Evolutionary conservation across 2,797 vertebrate genomes (phyloP).

Genomic region (Eulemur coronatus): DNA sequence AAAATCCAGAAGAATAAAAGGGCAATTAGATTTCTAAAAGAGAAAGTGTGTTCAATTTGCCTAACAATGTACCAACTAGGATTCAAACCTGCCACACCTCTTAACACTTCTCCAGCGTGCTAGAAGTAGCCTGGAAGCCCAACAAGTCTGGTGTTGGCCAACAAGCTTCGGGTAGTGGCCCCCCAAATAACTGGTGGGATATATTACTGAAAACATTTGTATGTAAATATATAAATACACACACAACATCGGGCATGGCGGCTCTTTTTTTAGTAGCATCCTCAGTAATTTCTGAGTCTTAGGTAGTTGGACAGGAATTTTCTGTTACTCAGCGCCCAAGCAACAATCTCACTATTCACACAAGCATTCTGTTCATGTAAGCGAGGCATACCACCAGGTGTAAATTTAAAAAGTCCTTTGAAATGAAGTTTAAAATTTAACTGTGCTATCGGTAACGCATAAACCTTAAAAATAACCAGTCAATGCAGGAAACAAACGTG

Average conservation of each 20-base stretch:
- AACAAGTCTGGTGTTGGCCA: not conserved
- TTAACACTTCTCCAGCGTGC: slow-evolving; percentile 31
- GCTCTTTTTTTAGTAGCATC: slow-evolving; percentile 7
- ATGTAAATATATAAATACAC: not conserved
- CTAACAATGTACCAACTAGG: slow-evolving; percentile 81
- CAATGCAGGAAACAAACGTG: not conserved
- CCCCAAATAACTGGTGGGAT: not conserved
- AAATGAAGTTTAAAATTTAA: slow-evolving; percentile 60
- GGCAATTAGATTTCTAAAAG: slow-evolving; percentile 80
- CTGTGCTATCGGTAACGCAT: not conserved
- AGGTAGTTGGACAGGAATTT: not conserved
- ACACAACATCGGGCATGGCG: not conserved
- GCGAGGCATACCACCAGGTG: not conserved
- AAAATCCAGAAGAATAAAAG: slow-evolving; percentile 68
- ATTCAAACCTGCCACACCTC: slow-evolving; percentile 69
- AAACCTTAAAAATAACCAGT: slow-evolving; percentile 45
- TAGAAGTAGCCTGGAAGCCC: slow-evolving; percentile 27
- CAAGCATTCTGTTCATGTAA: not conserved
- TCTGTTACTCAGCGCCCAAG: not conserved
- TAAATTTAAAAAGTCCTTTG: slow-evolving; percentile 20
- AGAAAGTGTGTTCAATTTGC: slow-evolving; percentile 84
- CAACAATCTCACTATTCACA: not conserved
- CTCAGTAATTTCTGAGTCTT: slow-evolving; percentile 16
- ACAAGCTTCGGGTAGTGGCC: not conserved
- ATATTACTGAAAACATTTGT: not conserved